Conservation (phyloP, 2,797 vertebrate genomes). For the Erethizon dorsatum region DNA sequence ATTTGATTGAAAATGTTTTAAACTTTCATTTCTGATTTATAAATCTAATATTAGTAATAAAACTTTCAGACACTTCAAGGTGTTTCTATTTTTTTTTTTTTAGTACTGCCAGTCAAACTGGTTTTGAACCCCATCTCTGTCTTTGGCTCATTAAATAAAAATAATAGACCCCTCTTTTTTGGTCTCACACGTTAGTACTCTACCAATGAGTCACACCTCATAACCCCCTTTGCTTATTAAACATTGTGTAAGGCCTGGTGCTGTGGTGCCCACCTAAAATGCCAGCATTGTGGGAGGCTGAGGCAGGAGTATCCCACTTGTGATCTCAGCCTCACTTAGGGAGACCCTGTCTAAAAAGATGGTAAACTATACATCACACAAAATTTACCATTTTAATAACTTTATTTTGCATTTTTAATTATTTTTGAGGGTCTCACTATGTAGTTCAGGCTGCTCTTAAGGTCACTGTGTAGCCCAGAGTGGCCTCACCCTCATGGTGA, state of each 20-base stretch:
- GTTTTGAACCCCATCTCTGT: background rate
- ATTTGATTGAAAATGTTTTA: background rate
- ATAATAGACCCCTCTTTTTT: background rate
- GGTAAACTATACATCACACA: too few species aligned
- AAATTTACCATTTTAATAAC: background rate
- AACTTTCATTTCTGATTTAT: background rate
- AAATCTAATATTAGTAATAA: background rate
- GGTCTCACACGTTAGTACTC: background rate
- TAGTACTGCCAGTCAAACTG: background rate
- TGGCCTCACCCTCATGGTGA: too few species aligned
- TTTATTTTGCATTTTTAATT: background rate
- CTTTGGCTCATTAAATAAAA: background rate
- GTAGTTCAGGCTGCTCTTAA: background rate
- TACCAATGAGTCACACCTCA: background rate
- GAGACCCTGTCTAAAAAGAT: background rate
- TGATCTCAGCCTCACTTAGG: background rate
- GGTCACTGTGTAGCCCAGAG: background rate
- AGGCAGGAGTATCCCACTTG: background rate
- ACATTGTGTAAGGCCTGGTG: background rate
- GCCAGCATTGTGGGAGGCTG: background rate
- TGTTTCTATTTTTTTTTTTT: background rate
- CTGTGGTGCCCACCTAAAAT: background rate
- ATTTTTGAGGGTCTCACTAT: background rate
- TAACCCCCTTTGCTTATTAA: background rate
- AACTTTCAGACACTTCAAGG: background rate